Evolutionary conservation across 1,140 invertebrate genomes (phyloP), one percentile per base, ranked within the genome.

Genomic region (Caerostris extrusa): DNA sequence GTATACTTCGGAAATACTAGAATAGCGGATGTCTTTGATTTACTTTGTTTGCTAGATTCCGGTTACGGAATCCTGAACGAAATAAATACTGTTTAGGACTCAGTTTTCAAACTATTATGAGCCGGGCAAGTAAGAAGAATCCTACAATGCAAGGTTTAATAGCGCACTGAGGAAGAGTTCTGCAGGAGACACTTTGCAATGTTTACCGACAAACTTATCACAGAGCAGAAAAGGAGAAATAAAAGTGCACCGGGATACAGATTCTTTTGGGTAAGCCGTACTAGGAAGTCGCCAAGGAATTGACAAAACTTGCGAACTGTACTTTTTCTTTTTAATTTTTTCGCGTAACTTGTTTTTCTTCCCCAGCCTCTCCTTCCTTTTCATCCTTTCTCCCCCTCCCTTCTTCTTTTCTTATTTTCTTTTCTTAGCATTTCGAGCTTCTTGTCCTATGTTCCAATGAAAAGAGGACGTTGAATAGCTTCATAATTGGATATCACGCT

Each of bases 301-400:
- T 77, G 71, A 77, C 71, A 53, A 53, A 71, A 77, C 71, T 34
- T 77, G 71, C 71, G 71, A 77, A 77, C 50, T 53, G 50, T 67
- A 77, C 8, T 34, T 34, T 34, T 34, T 34, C 2, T 77, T 77
- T 10, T 77, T 53, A 5, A 12, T 19, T 77, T 14, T 77, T n/a
- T 67, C 61, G 17, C 61, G n/a, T 67, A 17, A 67, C 61, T 67
- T 67, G 61, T n/a, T 67, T 67, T 67, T 67, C 61, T 67, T 67
- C 12, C 61, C 6, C 61, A 12, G 17, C 17, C n/a, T 67, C 61
- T 64, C n/a, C 61, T 67, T 67, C 17, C 61, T 67, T 3, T 4
- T 34, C 34, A 34, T 1, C 34, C 0, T 34, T 34, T 34, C 0
- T 34, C 6, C 7, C 12, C 34, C 53, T 77, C 2, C 34, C 34